Evolutionary conservation across 2,888 invertebrate species (phyloP).

Genomic region (Bugulina stolonifera): DNA sequence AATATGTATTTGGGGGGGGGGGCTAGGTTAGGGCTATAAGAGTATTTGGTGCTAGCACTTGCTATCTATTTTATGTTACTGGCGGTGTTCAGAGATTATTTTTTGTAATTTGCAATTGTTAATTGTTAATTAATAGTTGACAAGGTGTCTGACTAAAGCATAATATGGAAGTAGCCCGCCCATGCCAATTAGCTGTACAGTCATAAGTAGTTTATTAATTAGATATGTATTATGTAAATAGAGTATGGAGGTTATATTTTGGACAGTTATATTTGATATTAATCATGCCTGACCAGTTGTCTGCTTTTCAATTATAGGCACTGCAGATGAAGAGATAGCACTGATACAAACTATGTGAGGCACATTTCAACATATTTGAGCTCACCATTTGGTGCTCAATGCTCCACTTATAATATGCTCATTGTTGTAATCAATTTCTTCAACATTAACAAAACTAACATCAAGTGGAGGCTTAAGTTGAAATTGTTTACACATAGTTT

Average conservation of each 20-base stretch:
- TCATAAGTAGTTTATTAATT: background rate
- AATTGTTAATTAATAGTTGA: background rate
- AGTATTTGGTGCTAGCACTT: background rate
- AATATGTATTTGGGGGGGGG: too few species aligned
- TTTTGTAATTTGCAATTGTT: background rate
- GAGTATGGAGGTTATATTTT: too few species aligned
- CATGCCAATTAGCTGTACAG: background rate
- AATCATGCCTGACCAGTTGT: background rate
- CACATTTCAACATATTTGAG: background rate
- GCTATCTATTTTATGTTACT: background rate
- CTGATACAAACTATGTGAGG: conserved; percentile 9
- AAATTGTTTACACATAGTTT: too few species aligned
- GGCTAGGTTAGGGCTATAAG: too few species aligned
- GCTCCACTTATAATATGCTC: too few species aligned
- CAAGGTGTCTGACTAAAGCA: background rate
- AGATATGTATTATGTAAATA: background rate
- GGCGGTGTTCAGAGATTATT: background rate
- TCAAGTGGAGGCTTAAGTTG: too few species aligned
- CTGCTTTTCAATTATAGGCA: background rate
- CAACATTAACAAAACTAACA: too few species aligned
- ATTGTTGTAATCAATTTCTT: too few species aligned
- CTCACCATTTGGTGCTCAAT: too few species aligned
- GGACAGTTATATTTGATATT: background rate
- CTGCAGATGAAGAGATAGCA: background rate
- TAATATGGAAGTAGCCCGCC: background rate